Percentiles rank a stretch among this genome's conserved stretches.
phyloP scores from a whole-genome alignment of 2,888 invertebrate species.

The Linnaemya tessellans region DNA sequence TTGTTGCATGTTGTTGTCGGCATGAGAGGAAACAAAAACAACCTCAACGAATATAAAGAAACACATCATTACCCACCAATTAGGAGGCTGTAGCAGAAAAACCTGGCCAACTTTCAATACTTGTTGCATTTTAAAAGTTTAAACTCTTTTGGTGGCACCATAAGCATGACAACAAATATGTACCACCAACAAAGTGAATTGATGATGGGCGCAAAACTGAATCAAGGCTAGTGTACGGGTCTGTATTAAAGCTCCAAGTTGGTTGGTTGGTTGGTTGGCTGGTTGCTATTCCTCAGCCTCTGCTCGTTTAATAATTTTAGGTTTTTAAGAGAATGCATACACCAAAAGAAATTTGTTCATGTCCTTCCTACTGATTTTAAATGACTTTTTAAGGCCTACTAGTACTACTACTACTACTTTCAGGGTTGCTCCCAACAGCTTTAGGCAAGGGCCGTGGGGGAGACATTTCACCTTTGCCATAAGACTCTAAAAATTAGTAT shows the following conservation, averaged over 20 bases:
- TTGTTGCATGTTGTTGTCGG: constrained; percentile 33
- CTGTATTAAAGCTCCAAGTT: constrained; percentile 15
- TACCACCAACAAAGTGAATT: constrained; percentile 69
- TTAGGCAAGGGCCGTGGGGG: too few species aligned
- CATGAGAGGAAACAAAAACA: constrained; percentile 46
- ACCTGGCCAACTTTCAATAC: constrained; percentile 63
- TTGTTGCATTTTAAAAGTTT: constrained; percentile 48
- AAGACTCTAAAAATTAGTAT: too few species aligned
- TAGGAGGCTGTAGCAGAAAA: constrained; percentile 71
- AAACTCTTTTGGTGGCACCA: constrained; percentile 74
- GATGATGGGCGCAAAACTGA: constrained; percentile 43
- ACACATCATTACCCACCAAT: constrained; percentile 75
- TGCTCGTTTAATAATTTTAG: constrained; percentile 43
- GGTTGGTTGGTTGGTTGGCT: constrained; percentile 11
- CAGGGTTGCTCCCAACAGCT: background rate
- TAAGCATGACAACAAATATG: constrained; percentile 69
- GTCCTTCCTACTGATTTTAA: background rate
- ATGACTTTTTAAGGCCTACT: background rate
- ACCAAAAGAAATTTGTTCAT: constrained; percentile 31
- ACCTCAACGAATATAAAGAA: constrained; percentile 54
- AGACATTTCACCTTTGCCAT: too few species aligned
- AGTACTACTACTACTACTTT: too few species aligned
- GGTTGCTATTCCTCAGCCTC: constrained; percentile 3
- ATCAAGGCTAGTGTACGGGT: constrained; percentile 14
- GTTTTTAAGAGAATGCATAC: constrained; percentile 3